Conservation (phyloP, 1,140 invertebrate genomes). For the Schlechtendalia chinensis region DNA sequence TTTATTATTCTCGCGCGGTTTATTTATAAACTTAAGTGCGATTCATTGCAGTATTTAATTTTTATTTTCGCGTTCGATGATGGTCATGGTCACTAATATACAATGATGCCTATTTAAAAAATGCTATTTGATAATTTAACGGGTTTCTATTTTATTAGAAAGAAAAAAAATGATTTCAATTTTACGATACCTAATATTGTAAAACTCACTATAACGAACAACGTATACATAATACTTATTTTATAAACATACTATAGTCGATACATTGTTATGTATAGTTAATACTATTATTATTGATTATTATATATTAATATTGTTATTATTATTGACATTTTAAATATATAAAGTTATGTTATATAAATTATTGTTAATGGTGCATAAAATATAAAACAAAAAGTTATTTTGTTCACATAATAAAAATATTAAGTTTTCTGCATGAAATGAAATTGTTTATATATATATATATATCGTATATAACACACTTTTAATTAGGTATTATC, state of each 20-base stretch:
- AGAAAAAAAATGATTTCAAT: not conserved
- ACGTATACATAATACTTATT: not conserved
- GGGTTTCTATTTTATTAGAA: not conserved
- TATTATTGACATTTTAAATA: slow-evolving; percentile 16
- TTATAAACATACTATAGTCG: not conserved
- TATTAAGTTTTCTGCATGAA: too few species aligned
- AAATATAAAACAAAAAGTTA: not conserved
- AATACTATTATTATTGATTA: not conserved
- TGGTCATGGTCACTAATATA: slow-evolving; percentile 14
- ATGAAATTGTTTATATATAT: too few species aligned
- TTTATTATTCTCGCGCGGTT: not conserved
- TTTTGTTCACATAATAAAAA: too few species aligned
- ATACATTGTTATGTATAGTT: not conserved
- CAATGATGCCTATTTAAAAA: not conserved
- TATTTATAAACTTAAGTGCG: not conserved
- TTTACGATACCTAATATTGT: not conserved
- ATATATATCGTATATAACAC: too few species aligned
- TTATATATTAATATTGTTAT: too few species aligned
- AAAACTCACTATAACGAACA: not conserved
- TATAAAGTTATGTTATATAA: not conserved
- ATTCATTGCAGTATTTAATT: not conserved
- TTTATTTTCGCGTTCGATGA: not conserved
- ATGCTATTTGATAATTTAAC: not conserved
- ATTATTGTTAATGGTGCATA: not conserved
- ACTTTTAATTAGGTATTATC: not conserved